Evolutionary conservation across 2,797 vertebrate species (phyloP), one percentile per base, ranked within the genome.

Genomic region (Cryptoprocta ferox): DNA sequence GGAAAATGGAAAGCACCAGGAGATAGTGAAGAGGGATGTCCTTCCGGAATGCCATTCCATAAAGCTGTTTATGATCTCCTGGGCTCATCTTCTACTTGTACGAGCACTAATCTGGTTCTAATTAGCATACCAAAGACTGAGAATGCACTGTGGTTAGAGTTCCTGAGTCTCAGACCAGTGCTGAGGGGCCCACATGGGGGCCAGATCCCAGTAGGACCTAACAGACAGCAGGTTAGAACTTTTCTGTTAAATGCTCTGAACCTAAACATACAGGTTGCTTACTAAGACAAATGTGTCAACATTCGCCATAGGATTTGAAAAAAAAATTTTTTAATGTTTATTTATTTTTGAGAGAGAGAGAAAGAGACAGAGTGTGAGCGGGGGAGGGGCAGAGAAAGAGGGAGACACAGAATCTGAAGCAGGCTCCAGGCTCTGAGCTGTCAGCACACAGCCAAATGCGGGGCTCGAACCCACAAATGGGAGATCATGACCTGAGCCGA

Each of bases 61-160:
- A 80, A 75, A 84, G 45, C 28, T 81, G 24, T 84, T 79, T 63
- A 50, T 61, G 32, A 91, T 68, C 63, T 42, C n/a, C 45, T 48
- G 59, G 53, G 80, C 48, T 95, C 61, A 85, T n/a, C 66, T 50
- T 53, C n/a, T 76, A 81, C 12, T 96, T 80, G 89, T 30, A 89
- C 1, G 28, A 4, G 48, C 65, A 80, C 2, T 18, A 39, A 19
- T 71, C 45, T 56, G 65, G 61, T 71, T 88, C 35, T 61, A 91
- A 81, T 78, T 42, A 81, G 73, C 84, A 95, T 63, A 80, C 19
- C 35, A 50, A 76, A 89, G 65, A 86, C 14, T 48, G 50, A 61
- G 61, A 81, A 42, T 48, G 15, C 32, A 59, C 35, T 59, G 45
- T 78, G 81, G 76, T 56, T 37, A 61, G 32, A 91, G 48, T 30